Evolutionary conservation across 2,797 vertebrate species (phyloP).

Genomic region (Tragopan temminckii): DNA sequence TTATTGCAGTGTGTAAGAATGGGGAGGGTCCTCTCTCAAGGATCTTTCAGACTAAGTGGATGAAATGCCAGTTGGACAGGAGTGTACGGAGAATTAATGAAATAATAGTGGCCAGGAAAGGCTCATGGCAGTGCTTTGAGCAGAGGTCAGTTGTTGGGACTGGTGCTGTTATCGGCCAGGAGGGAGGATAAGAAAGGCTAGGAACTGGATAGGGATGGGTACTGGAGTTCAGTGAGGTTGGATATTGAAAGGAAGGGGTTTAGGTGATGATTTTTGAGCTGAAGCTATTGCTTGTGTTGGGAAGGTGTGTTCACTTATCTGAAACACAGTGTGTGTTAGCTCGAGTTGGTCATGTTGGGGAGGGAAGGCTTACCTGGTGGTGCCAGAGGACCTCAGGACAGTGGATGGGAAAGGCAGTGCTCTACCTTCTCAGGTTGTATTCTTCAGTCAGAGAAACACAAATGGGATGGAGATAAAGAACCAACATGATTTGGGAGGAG

Average conservation of each 20-base stretch:
- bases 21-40: not conserved
- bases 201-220: not conserved
- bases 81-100: not conserved
- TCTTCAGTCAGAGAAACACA: not conserved
- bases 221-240: not conserved
- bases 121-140: not conserved
- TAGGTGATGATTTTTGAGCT: not conserved
- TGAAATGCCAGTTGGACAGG: not conserved
- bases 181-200: not conserved
- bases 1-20: not conserved
- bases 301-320: not conserved
- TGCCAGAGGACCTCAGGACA: not conserved
- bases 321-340: fast-evolving
- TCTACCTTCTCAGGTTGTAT: not conserved
- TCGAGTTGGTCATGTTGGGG: not conserved
- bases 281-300: not conserved
- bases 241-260: not conserved
- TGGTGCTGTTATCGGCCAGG: not conserved
- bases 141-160: not conserved
- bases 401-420: not conserved
- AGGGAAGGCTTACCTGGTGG: not conserved
- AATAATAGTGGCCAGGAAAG: not conserved
- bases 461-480: not conserved
- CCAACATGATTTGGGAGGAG: not conserved
- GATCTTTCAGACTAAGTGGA: not conserved